Percentiles rank a stretch among this genome's conserved stretches.
phyloP scores from a whole-genome alignment of 2,797 vertebrate species.

The Urosaurus nigricauda region DNA sequence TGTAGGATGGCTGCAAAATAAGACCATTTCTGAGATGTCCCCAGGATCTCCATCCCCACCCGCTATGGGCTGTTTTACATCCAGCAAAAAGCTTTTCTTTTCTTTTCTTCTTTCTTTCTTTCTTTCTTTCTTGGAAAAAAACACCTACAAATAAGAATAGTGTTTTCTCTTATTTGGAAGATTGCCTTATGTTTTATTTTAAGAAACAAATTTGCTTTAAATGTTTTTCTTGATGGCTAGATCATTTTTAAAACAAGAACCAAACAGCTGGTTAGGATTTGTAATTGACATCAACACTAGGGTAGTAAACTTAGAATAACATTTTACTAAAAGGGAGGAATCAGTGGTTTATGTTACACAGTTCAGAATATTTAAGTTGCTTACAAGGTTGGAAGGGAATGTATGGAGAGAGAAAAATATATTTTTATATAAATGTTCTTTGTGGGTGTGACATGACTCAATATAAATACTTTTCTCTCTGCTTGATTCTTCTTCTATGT shows the following conservation, averaged over 20 bases:
- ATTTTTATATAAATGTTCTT: conserved; percentile 51
- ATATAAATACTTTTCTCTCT: conserved; percentile 62
- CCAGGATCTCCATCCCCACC: too few species aligned
- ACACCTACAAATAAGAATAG: background rate
- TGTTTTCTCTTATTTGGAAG: conserved; percentile 54
- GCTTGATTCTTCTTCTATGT: conserved; percentile 61
- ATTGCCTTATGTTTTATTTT: conserved; percentile 53
- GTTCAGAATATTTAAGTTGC: conserved; percentile 60
- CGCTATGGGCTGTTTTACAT: too few species aligned
- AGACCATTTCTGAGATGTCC: too few species aligned
- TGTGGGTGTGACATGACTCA: conserved; percentile 42
- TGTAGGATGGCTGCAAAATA: too few species aligned
- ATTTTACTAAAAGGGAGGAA: conserved; percentile 38
- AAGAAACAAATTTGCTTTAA: conserved; percentile 41
- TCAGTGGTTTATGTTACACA: conserved; percentile 16
- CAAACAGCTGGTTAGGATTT: conserved; percentile 63
- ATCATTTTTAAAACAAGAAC: conserved; percentile 57
- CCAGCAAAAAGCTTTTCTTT: background rate
- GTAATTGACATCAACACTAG: conserved; percentile 47
- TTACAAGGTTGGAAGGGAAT: conserved; percentile 54
- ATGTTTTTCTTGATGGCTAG: conserved; percentile 61
- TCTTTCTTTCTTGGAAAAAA: background rate
- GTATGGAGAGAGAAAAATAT: conserved; percentile 39
- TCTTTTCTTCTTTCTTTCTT: background rate
- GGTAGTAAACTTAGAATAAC: conserved; percentile 50